These are phyloP conservation scores for Patiria miniata DNA, from an alignment of 35 echinoderm and acorn worm genomes.

Conservation along the genomic window DNA sequence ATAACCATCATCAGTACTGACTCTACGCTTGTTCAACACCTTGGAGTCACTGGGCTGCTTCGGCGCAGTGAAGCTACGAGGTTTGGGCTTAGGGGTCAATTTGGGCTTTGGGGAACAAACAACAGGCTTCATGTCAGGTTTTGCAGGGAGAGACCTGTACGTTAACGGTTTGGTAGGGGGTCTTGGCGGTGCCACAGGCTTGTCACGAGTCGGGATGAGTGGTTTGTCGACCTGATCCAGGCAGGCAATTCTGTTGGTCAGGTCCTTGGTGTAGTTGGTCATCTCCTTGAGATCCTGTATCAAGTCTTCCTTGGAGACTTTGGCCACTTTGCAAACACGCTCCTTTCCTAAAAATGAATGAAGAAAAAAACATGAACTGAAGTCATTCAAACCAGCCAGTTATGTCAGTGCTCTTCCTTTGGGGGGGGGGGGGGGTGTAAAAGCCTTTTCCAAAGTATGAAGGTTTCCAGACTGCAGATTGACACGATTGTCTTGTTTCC, in stretches of 20 bases:
- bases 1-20: conserved; percentile 8
- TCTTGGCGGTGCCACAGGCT: background rate
- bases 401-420: too few species aligned
- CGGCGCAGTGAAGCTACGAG: background rate
- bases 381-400: too few species aligned
- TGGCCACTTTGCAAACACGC: background rate
- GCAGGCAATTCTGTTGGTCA: background rate
- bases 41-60: too few species aligned
- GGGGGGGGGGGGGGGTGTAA: too few species aligned
- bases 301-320: conserved; percentile 8
- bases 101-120: too few species aligned
- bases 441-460: too few species aligned
- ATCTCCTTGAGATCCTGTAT: background rate
- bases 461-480: too few species aligned
- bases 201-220: background rate
- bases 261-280: conserved; percentile 1
- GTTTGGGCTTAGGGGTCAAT: background rate
- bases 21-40: too few species aligned
- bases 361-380: background rate
- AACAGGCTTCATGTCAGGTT: too few species aligned
- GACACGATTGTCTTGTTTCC: too few species aligned
- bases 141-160: background rate
- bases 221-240: background rate
- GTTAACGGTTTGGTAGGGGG: background rate
- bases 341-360: background rate